These are phyloP conservation scores for Mastomys natalensis DNA, from an alignment of 2,113 vertebrate species.

Conservation along the genomic window DNA sequence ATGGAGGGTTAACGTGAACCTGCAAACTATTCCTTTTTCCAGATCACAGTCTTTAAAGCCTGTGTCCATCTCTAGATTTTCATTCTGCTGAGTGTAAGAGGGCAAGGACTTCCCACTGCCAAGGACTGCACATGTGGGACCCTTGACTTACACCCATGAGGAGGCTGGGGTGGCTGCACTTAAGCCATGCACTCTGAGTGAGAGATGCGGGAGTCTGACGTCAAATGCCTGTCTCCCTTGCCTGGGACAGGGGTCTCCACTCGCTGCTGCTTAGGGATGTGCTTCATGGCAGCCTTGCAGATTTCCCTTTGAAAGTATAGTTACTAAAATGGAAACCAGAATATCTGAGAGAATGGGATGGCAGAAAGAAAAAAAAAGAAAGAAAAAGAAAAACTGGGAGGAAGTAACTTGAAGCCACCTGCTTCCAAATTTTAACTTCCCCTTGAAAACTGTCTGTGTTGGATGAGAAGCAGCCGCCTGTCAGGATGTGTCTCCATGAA, in stretches of 20 bases:
- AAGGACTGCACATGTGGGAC: not conserved
- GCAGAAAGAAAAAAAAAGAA: slow-evolving; percentile 27
- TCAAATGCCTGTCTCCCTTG: not conserved
- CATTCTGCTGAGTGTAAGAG: not conserved
- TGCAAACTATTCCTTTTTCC: not conserved
- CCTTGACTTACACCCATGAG: not conserved
- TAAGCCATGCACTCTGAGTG: not conserved
- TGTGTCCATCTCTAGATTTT: not conserved
- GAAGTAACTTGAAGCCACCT: not conserved
- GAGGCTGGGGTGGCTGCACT: not conserved
- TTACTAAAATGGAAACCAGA: not conserved
- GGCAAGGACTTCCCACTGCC: not conserved
- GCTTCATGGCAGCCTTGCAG: not conserved
- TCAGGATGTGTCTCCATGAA: not conserved
- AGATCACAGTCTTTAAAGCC: not conserved
- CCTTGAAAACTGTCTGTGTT: not conserved
- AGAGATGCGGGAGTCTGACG: not conserved
- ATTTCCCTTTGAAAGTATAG: slow-evolving; percentile 23
- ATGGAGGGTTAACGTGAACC: not conserved
- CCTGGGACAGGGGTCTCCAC: not conserved
- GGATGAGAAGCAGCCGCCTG: not conserved
- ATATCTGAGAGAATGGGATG: not conserved
- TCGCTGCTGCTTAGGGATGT: not conserved
- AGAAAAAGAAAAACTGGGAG: not conserved
- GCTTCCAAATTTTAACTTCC: slow-evolving; percentile 25